phyloP scores from a whole-genome alignment of 1,140 invertebrate species.

The Ostrea denselamellosa region DNA sequence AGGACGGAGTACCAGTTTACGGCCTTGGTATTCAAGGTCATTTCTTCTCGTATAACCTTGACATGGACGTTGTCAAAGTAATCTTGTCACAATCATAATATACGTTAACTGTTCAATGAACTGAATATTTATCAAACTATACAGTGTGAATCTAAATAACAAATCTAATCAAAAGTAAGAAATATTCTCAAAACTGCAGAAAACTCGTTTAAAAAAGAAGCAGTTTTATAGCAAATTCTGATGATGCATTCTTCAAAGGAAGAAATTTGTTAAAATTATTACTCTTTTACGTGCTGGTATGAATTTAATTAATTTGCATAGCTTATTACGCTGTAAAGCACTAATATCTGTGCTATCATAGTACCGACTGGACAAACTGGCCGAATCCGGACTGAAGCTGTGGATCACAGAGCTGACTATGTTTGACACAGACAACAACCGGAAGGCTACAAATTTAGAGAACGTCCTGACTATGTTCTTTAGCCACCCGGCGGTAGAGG shows the following conservation, averaged over 20 bases:
- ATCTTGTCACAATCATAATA: not conserved
- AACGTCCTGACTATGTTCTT: constrained; percentile 64
- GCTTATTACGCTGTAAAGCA: not conserved
- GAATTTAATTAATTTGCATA: no score
- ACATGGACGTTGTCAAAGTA: constrained; percentile 40
- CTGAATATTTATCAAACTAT: no score
- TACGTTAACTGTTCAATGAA: not conserved
- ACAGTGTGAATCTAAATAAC: no score
- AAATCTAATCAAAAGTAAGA: no score
- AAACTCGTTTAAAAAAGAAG: no score
- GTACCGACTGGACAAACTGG: constrained; percentile 64
- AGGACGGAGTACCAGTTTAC: constrained; percentile 58
- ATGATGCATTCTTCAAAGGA: no score
- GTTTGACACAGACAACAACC: constrained; percentile 49
- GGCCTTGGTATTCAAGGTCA: constrained; percentile 67
- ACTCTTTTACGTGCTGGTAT: no score
- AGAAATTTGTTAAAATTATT: no score
- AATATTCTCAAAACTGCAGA: no score
- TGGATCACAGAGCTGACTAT: constrained; percentile 68
- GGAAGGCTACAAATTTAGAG: constrained; percentile 57
- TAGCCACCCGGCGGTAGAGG: constrained; percentile 69
- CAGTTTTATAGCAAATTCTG: no score
- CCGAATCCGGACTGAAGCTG: constrained; percentile 65
- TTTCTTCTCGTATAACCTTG: constrained; percentile 48
- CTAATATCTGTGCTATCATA: constrained; percentile 43